Base-by-base conservation (phyloP, 2,797 vertebrate genomes). In the Chrosomus eos region DNA sequence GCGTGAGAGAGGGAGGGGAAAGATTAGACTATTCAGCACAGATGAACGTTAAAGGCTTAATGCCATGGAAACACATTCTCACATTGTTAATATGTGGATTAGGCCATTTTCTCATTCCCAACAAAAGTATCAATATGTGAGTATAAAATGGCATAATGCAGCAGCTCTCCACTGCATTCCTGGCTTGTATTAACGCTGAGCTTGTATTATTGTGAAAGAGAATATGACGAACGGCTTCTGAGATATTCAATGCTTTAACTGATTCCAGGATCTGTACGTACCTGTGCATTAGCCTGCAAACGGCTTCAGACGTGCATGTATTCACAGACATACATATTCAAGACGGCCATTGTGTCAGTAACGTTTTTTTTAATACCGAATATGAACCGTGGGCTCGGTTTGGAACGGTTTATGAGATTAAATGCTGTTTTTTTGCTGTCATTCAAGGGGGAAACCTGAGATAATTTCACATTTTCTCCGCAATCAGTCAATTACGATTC, bases 21-120 rank as follows among this genome's bases (percentile, higher is more conserved):
- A 72, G 92, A 95, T 95, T 94, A 95, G 93, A 93, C 91, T 89
- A 79, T 53, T 88, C 87, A 88, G 85, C 90, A 64, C 82, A 93
- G 86, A 90, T 80, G 81, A 88, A 91, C 73, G 55, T 86, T 89
- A 78, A 88, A 88, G 72, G 80, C 68, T 81, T 85, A 81, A 40
- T 68, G 31, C 45, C 38, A 64, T 28, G n/a, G 67, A 86, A 88
- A 86, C 86, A 84, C 51, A 81, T 84, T 84, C 76, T 80, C 33
- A 64, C 66, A 83, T 88, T 87, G 86, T 88, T 88, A 85, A 85
- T 83, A 64, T 78, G 53, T 48, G 81, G 85, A 87, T 86, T 84
- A 91, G 73, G 70, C 73, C n/a, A 62, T 87, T 85, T 88, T 85
- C 83, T 79, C 68, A 13, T 77, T 83, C 72, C 45, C 72, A 80